phyloP scores from a whole-genome alignment of 2,797 vertebrate species.

The Falco columbarius region DNA sequence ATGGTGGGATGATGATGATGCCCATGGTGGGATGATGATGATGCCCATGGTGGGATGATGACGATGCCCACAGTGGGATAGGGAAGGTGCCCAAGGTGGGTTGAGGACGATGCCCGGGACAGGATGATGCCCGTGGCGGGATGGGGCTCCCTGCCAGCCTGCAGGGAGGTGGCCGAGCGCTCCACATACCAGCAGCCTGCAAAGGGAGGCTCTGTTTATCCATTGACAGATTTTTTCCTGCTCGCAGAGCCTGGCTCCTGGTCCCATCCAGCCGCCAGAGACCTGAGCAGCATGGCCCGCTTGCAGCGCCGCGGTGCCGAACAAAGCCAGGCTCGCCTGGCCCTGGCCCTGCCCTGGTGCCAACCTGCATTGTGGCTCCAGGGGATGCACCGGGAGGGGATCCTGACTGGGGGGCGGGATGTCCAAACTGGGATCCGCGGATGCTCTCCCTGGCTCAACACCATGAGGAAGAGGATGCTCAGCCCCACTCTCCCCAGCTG shows the following conservation, averaged over 20 bases:
- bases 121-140: not conserved
- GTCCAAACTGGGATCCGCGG: fast-evolving
- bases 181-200: not conserved
- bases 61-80: fast-evolving
- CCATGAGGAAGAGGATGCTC: not conserved
- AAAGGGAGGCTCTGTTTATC: not conserved
- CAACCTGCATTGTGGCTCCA: not conserved
- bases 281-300: not conserved
- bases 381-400: not conserved
- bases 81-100: not conserved
- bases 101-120: not conserved
- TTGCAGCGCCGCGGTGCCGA: not conserved
- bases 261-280: not conserved
- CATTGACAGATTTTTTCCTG: conserved; percentile 1
- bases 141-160: not conserved
- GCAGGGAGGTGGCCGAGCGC: not conserved
- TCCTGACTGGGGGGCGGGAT: not conserved
- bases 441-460: not conserved
- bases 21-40: fast-evolving
- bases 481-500: not conserved
- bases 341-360: not conserved
- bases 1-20: fast-evolving
- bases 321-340: not conserved
- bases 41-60: not conserved
- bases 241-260: not conserved